Evolutionary conservation across 2,113 vertebrate species (phyloP).

Genomic region (Ameiurus melas): DNA sequence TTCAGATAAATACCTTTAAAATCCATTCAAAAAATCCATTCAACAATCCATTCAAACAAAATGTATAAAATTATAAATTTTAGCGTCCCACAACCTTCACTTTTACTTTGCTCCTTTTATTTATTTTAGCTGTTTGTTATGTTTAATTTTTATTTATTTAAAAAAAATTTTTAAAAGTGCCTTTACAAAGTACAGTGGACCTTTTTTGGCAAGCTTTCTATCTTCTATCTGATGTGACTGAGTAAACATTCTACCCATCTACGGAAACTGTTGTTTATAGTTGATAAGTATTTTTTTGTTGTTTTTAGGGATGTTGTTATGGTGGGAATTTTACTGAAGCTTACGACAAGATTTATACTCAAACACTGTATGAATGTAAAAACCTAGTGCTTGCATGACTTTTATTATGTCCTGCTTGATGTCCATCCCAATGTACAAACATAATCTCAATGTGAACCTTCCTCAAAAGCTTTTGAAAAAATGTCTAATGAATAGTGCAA

Average conservation of each 20-base stretch:
- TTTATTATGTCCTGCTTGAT: neutral
- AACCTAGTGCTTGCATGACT: neutral
- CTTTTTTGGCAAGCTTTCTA: neutral
- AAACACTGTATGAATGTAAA: neutral
- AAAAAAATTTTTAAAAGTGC: too few species aligned
- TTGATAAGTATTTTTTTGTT: neutral
- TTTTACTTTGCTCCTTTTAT: too few species aligned
- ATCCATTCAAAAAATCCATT: neutral
- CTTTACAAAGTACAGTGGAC: neutral
- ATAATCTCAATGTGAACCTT: neutral
- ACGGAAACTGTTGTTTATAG: neutral
- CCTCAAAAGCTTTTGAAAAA: neutral
- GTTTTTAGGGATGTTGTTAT: neutral
- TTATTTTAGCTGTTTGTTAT: too few species aligned
- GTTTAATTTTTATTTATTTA: too few species aligned
- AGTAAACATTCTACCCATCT: neutral
- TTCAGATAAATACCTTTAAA: neutral
- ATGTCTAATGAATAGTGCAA: neutral
- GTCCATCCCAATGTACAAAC: neutral
- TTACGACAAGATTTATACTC: neutral
- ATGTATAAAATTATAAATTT: too few species aligned
- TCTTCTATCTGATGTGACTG: neutral
- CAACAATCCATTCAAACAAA: too few species aligned
- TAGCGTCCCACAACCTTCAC: too few species aligned
- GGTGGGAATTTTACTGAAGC: neutral